Percentiles rank a stretch among this genome's conserved stretches.
phyloP scores from a whole-genome alignment of 1,140 invertebrate genomes.

The Heliconius hermathena region DNA sequence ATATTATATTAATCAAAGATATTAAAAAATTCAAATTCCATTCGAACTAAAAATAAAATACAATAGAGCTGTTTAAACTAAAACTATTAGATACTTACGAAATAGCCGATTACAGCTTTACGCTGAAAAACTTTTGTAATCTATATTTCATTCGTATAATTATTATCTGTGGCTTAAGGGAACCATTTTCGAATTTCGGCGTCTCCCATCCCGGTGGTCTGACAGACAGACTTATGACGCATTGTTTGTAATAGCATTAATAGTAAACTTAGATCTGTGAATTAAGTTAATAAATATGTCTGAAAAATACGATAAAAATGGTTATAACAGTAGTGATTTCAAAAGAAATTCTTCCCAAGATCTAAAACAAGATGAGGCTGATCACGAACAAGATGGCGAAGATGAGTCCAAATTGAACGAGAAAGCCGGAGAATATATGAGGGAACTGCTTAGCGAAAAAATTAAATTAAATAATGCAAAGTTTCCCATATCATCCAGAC shows the following conservation, averaged over 20 bases:
- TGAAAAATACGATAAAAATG: slow-evolving; percentile 74
- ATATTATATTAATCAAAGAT: no score
- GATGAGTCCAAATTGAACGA: slow-evolving; percentile 80
- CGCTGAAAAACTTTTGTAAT: not conserved
- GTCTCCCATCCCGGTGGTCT: not conserved
- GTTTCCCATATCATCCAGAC: slow-evolving; percentile 85
- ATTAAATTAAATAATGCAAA: slow-evolving; percentile 86
- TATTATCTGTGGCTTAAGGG: not conserved
- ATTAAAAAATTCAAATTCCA: no score
- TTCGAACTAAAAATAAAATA: no score
- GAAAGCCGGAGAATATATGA: slow-evolving; percentile 89
- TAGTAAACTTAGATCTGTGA: slow-evolving; percentile 7
- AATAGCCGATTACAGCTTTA: no score
- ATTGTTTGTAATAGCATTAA: slow-evolving; percentile 5
- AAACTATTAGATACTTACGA: no score
- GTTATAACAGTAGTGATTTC: slow-evolving; percentile 82
- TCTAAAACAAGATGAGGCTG: slow-evolving; percentile 34
- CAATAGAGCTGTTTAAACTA: no score
- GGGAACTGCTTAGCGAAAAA: slow-evolving; percentile 89
- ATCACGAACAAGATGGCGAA: slow-evolving; percentile 79
- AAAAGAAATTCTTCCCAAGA: slow-evolving; percentile 77
- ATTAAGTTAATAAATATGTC: slow-evolving; percentile 45
- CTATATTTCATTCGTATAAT: not conserved
- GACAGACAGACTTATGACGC: not conserved
- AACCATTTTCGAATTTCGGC: slow-evolving; percentile 4